Conservation (phyloP, 1,140 invertebrate genomes). For the Melipona quadrifasciata region DNA sequence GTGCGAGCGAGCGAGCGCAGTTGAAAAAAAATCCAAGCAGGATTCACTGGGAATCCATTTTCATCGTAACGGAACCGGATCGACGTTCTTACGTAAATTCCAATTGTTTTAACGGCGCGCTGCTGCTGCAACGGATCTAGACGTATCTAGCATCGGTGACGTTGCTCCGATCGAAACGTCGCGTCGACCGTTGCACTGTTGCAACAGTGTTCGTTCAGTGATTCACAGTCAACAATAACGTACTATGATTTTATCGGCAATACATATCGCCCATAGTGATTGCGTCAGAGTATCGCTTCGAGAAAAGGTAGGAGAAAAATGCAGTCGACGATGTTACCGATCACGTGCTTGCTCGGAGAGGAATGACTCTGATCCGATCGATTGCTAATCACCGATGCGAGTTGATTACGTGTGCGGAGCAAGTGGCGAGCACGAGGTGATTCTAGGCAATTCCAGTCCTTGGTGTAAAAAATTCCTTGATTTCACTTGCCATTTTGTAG, state of each 20-base stretch:
- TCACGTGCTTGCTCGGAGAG: not conserved
- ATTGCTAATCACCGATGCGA: conserved; percentile 13
- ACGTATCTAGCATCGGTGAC: too few species aligned
- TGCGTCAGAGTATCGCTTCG: conserved; percentile 48
- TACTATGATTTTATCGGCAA: conserved; percentile 1
- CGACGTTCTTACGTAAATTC: conserved; percentile 40
- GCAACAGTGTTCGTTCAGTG: not conserved
- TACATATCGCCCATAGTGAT: conserved; percentile 25
- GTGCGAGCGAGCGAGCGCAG: too few species aligned
- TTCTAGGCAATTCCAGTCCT: not conserved
- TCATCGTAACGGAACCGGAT: not conserved
- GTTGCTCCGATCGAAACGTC: not conserved
- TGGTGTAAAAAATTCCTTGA: not conserved
- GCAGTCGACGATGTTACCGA: conserved; percentile 6
- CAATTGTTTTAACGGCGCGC: too few species aligned
- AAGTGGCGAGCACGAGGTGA: too few species aligned
- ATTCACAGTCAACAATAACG: conserved; percentile 35
- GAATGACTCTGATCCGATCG: conserved; percentile 27
- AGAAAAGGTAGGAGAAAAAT: not conserved
- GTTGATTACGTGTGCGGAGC: conserved; percentile 28
- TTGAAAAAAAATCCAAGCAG: conserved; percentile 14
- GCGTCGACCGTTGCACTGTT: conserved; percentile 13
- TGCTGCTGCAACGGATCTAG: too few species aligned
- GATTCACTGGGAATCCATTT: not conserved
- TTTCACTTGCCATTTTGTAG: not conserved